These are phyloP conservation scores for Dryobates pubescens DNA, from an alignment of 2,797 vertebrate species.

Conservation along the genomic window DNA sequence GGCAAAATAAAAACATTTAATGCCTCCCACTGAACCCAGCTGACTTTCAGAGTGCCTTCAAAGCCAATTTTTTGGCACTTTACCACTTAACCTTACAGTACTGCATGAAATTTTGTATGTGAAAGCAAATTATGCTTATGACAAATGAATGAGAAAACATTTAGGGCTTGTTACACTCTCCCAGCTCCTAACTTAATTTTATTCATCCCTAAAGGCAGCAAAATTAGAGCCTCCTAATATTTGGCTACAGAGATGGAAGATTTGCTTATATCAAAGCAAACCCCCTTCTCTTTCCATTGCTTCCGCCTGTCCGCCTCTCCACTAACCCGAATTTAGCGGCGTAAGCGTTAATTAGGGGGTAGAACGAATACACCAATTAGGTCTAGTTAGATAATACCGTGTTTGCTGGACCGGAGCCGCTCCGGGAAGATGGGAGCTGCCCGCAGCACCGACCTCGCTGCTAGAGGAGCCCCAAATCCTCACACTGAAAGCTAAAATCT, in stretches of 20 bases:
- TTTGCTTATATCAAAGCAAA: not conserved
- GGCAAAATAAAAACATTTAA: not conserved
- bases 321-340: not conserved
- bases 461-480: not conserved
- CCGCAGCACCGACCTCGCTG: not conserved
- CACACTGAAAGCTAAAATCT: no score
- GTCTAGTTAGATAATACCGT: not conserved
- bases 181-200: not conserved
- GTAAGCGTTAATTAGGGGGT: not conserved
- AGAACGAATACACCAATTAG: not conserved
- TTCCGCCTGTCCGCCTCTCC: not conserved
- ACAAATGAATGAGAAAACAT: not conserved
- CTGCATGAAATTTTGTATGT: fast-evolving
- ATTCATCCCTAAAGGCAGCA: not conserved
- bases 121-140: not conserved
- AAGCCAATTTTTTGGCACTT: not conserved
- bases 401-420: not conserved
- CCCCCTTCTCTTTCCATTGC: not conserved
- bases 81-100: not conserved
- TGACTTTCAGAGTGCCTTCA: not conserved
- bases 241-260: not conserved
- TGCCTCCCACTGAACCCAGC: not conserved
- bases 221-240: not conserved
- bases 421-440: not conserved
- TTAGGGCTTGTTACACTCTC: not conserved